These are phyloP conservation scores for Leistus spinibarbis DNA, from an alignment of 2,888 invertebrate genomes.

Conservation along the genomic window DNA sequence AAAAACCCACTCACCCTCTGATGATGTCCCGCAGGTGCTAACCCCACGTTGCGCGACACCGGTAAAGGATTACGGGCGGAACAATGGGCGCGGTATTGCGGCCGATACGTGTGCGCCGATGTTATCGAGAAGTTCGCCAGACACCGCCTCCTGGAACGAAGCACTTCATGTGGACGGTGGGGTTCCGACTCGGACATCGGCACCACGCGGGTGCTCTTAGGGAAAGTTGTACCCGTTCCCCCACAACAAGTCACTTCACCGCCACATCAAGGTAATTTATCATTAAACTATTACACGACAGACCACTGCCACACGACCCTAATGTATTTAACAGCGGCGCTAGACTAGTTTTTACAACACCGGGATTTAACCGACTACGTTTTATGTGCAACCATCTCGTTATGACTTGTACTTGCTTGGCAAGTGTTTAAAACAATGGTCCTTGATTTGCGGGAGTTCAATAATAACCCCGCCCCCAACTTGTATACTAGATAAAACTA, in stretches of 20 bases:
- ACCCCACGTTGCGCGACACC: constrained; percentile 69
- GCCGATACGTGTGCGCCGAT: constrained; percentile 72
- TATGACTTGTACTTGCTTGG: too few species aligned
- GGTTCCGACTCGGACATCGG: constrained; percentile 67
- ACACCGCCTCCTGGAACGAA: constrained; percentile 63
- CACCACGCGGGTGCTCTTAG: constrained; percentile 58
- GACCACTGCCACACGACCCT: too few species aligned
- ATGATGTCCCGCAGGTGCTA: constrained; percentile 63
- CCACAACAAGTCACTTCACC: constrained; percentile 47
- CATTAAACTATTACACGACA: too few species aligned
- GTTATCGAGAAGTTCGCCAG: constrained; percentile 71
- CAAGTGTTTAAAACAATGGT: too few species aligned
- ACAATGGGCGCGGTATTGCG: constrained; percentile 78
- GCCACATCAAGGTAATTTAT: constrained; percentile 40
- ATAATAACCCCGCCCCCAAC: too few species aligned
- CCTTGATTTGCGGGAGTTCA: too few species aligned
- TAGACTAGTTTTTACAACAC: too few species aligned
- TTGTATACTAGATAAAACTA: too few species aligned
- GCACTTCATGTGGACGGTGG: constrained; percentile 62
- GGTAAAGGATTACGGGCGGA: constrained; percentile 72
- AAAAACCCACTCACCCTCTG: neutral
- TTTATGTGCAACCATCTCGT: too few species aligned
- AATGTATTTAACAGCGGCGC: too few species aligned
- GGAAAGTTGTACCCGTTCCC: constrained; percentile 57
- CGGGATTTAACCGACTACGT: too few species aligned